phyloP scores from a whole-genome alignment of 2,797 vertebrate genomes.

The Loriculus beryllinus region DNA sequence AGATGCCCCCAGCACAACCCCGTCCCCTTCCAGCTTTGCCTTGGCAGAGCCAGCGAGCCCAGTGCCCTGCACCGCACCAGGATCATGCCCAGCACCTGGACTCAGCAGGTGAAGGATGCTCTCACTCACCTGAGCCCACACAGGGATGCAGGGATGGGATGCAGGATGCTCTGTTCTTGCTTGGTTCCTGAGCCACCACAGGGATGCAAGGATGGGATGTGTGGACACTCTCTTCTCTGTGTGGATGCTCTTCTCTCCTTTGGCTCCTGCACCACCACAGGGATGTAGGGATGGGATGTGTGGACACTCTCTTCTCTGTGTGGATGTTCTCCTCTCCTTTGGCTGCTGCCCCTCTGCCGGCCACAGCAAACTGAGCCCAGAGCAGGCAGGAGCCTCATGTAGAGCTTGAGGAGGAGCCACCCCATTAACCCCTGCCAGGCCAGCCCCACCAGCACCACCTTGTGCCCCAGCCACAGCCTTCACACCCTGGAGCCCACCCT shows the following conservation, averaged over 20 bases:
- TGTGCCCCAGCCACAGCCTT: background rate
- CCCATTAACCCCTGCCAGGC: conserved; percentile 6
- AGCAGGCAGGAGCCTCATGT: background rate
- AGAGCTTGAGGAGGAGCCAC: conserved; percentile 46
- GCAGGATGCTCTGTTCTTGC: background rate
- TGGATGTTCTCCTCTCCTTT: background rate
- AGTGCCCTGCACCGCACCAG: background rate
- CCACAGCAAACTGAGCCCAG: background rate
- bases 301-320: background rate
- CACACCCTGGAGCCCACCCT: background rate
- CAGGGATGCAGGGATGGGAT: background rate
- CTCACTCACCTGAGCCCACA: background rate
- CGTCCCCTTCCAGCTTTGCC: accelerated
- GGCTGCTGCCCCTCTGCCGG: background rate
- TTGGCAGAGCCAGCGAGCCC: background rate
- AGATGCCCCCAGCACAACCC: accelerated
- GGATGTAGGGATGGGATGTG: too few species aligned
- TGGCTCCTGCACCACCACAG: too few species aligned
- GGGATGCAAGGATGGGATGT: too few species aligned
- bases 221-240: too few species aligned
- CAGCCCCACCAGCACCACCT: background rate
- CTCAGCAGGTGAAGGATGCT: background rate
- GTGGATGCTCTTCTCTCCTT: too few species aligned
- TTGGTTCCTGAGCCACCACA: background rate
- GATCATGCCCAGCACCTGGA: background rate